These are phyloP conservation scores for Anguilla megastoma DNA, from an alignment of 2,797 vertebrate species.

Conservation along the genomic window DNA sequence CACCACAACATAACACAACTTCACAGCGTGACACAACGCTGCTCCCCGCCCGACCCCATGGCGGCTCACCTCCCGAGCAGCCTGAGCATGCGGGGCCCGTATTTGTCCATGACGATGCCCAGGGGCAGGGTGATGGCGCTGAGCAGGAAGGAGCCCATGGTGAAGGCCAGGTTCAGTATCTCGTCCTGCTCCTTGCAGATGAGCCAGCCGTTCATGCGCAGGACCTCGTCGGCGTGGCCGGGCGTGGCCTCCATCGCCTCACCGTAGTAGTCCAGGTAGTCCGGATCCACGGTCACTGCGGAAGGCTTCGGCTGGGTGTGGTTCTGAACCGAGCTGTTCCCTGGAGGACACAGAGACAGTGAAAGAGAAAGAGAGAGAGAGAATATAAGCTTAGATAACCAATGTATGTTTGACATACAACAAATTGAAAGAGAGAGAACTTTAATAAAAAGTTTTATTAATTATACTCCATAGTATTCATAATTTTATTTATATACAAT, in stretches of 20 bases:
- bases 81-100: slow-evolving; percentile 91
- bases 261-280: neutral
- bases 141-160: slow-evolving; percentile 94
- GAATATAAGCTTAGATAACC: neutral
- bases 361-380: slow-evolving; percentile 4
- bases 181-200: slow-evolving; percentile 89
- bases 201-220: slow-evolving; percentile 75
- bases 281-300: slow-evolving; percentile 40
- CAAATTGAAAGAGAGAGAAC: neutral
- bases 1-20: no score
- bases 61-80: slow-evolving; percentile 88
- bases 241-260: neutral
- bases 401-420: no score
- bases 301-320: slow-evolving; percentile 37
- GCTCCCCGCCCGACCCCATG: neutral
- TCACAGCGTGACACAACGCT: neutral
- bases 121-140: slow-evolving; percentile 92
- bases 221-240: slow-evolving; percentile 62
- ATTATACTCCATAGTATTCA: no score
- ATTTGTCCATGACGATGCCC: slow-evolving; percentile 98
- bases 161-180: slow-evolving; percentile 97
- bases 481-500: no score
- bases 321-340: slow-evolving; percentile 62
- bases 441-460: no score
- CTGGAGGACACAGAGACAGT: slow-evolving; percentile 45